Evolutionary conservation across 1,140 invertebrate genomes (phyloP).

Genomic region (Ladona fulva): DNA sequence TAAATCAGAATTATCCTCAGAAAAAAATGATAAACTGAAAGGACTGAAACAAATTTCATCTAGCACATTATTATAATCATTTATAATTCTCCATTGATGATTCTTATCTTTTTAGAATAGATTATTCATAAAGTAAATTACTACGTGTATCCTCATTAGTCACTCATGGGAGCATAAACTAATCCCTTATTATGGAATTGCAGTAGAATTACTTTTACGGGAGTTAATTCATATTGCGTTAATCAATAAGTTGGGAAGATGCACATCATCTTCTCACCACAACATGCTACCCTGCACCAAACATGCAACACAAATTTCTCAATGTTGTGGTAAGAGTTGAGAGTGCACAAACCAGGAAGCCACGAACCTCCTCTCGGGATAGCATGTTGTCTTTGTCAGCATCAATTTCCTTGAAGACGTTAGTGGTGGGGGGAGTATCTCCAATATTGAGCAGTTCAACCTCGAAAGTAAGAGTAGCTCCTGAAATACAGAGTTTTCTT

Average conservation of each 20-base stretch:
- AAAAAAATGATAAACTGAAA: too few relatives aligned
- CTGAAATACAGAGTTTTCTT: constrained; percentile 43
- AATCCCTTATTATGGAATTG: too few relatives aligned
- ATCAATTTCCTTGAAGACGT: constrained; percentile 96
- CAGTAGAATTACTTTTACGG: too few relatives aligned
- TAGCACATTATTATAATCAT: too few relatives aligned
- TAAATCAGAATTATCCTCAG: too few relatives aligned
- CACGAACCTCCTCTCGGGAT: constrained; percentile 80
- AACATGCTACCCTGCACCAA: constrained; percentile 3
- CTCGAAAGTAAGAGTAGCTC: constrained; percentile 81
- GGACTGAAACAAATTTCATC: too few relatives aligned
- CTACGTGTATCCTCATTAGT: too few relatives aligned
- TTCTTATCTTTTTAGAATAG: too few relatives aligned
- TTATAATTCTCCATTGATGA: too few relatives aligned
- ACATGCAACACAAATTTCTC: not conserved
- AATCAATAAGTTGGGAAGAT: not conserved
- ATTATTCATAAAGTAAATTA: too few relatives aligned
- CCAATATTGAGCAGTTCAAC: constrained; percentile 88
- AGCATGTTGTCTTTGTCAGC: constrained; percentile 78
- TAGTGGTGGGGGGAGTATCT: constrained; percentile 73
- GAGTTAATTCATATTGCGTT: not conserved
- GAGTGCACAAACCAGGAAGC: not conserved
- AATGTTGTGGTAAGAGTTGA: not conserved
- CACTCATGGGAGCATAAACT: too few relatives aligned
- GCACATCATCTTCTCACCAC: not conserved